Evolutionary conservation across 2,888 invertebrate species (phyloP).

Genomic region (Pristionchus entomophagus): DNA sequence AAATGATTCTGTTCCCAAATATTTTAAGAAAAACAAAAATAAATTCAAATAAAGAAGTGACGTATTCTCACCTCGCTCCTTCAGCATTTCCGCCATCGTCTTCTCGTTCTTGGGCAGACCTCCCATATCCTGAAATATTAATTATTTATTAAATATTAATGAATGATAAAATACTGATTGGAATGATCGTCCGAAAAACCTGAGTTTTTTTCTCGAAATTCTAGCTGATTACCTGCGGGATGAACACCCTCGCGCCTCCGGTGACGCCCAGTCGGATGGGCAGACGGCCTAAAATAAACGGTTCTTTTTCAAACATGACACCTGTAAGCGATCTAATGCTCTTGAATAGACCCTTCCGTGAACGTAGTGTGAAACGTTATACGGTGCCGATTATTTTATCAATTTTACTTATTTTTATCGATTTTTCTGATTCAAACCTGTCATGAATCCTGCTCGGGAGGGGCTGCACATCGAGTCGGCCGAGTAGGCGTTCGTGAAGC

Average conservation of each 20-base stretch:
- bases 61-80: slow-evolving; percentile 69
- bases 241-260: slow-evolving; percentile 73
- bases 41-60: not conserved
- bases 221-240: slow-evolving; percentile 55
- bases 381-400: too few species aligned
- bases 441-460: slow-evolving; percentile 79
- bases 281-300: slow-evolving; percentile 64
- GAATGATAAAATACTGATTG: too few species aligned
- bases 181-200: too few species aligned
- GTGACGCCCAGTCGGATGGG: slow-evolving; percentile 74
- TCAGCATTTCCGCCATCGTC: slow-evolving; percentile 78
- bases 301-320: too few species aligned
- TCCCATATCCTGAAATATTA: slow-evolving; percentile 73
- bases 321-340: too few species aligned
- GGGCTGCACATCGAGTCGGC: slow-evolving; percentile 79
- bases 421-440: slow-evolving; percentile 72
- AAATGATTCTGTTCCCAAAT: too few species aligned
- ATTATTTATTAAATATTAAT: too few species aligned
- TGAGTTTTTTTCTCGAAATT: too few species aligned
- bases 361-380: too few species aligned
- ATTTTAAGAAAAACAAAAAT: too few species aligned
- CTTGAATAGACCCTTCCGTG: too few species aligned
- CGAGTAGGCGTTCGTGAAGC: slow-evolving; percentile 79
- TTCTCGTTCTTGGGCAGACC: slow-evolving; percentile 78
- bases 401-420: too few species aligned